Base-by-base conservation (phyloP, 2,888 invertebrate species). In the Leucania comma region DNA sequence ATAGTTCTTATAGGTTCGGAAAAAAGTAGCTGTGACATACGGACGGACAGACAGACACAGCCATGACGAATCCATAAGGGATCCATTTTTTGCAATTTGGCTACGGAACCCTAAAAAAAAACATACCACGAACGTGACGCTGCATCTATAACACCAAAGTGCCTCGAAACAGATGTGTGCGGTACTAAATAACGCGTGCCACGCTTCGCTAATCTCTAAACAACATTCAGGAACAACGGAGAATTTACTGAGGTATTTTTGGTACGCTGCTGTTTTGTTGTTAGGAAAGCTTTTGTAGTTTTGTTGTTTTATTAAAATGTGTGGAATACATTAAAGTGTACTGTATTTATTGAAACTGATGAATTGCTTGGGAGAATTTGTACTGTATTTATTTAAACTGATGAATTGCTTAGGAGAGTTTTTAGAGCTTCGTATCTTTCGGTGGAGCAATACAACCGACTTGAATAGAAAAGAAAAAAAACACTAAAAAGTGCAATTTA, bases 121-220 rank as follows among this genome's bases (percentile, higher is more conserved):
- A 77, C 62, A 77, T 64, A 74, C 66, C 58, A 66, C 20, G 60
- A 67, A 71, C 78, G 80, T 84, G 84, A 75, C 78, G 67, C 48
- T 72, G 83, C 86, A 82, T 83, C 75, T 70, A 24, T 32, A 57
- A 51, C 51, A 82, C 69, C 74, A 64, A 78, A 82, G 72, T 76
- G 73, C 60, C 66, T 64, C 51, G 32, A 32, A 69, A 72, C 76
- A 77, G 63, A 69, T 78, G 70, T 70, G 67, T 80, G 57, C 59
- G 62, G 48, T 29, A 75, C 78, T 82, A 80, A 80, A 82, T 75
- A 75, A 82, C 81, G 78, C 82, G 80, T 74, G 70, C 78, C 70
- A 67, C 70, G 71, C 73, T 74, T 58, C 60, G 76, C 76, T 85
- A 83, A 87, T 86, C 82, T 81, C 72, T 69, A 67, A 72, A 74